Evolutionary conservation across 2,797 vertebrate genomes (phyloP).

Genomic region (Epinephelus malabaricus): DNA sequence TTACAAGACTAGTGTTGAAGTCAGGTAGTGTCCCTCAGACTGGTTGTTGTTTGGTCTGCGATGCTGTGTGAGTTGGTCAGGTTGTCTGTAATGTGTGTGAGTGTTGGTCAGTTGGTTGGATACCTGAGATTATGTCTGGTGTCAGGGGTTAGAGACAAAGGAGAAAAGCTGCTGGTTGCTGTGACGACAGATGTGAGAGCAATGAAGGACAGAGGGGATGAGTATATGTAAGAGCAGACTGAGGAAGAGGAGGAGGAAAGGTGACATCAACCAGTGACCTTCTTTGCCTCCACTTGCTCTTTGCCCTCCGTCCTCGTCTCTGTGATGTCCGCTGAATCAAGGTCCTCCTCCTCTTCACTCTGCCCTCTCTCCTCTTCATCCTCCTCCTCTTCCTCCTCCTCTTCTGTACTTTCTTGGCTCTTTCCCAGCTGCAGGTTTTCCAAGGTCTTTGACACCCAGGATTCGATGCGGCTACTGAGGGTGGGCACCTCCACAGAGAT

Average conservation of each 20-base stretch:
- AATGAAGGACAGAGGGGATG: conserved; percentile 30
- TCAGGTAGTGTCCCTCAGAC: conserved; percentile 13
- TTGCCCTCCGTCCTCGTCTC: conserved; percentile 81
- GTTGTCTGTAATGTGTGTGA: conserved; percentile 35
- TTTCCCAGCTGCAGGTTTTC: conserved; percentile 96
- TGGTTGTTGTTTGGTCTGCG: conserved; percentile 48
- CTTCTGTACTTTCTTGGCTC: conserved; percentile 91
- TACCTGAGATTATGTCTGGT: conserved; percentile 91
- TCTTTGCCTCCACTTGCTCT: conserved; percentile 77
- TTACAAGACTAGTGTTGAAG: conserved; percentile 9
- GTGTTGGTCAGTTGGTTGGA: conserved; percentile 74
- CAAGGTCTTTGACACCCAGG: conserved; percentile 98
- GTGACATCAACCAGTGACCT: conserved; percentile 70
- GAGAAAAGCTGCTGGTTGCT: conserved; percentile 79
- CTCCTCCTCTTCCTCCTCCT: conserved; percentile 90
- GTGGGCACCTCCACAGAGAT: conserved; percentile 95
- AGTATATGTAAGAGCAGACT: conserved; percentile 10
- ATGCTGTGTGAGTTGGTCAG: conserved; percentile 41
- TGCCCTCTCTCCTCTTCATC: conserved; percentile 84
- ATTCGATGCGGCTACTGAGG: conserved; percentile 95
- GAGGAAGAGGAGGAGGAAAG: background rate
- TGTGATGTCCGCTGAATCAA: conserved; percentile 85
- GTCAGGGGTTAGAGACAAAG: conserved; percentile 75
- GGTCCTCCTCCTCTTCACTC: conserved; percentile 92
- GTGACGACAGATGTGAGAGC: conserved; percentile 54